Conservation (phyloP, 2,888 invertebrate genomes). For the Ypsolopha sequella region DNA sequence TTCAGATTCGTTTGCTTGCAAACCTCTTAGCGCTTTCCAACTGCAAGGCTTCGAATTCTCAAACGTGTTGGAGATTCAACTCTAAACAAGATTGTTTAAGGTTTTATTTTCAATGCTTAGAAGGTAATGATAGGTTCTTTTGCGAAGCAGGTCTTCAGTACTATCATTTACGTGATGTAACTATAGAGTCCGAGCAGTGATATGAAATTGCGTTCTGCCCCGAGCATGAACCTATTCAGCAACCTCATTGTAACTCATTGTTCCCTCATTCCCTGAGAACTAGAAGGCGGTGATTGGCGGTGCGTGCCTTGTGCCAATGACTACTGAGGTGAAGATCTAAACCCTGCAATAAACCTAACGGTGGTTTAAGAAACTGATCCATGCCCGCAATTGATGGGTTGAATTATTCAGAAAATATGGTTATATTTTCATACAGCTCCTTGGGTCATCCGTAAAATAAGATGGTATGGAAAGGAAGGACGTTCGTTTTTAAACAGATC, state of each 20-base stretch:
- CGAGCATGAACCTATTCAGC: constrained; percentile 14
- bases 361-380: constrained; percentile 18
- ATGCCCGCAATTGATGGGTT: constrained; percentile 8
- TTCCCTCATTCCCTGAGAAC: constrained; percentile 29
- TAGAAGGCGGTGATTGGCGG: constrained; percentile 12
- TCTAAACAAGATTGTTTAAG: constrained; percentile 20
- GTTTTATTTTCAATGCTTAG: constrained; percentile 18
- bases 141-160: constrained; percentile 22
- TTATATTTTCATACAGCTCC: not conserved
- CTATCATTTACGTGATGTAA: constrained; percentile 62
- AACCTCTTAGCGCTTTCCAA: constrained; percentile 28
- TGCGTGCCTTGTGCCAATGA: constrained; percentile 24
- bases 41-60: constrained; percentile 18
- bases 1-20: constrained; percentile 47
- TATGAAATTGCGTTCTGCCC: constrained; percentile 36
- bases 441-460: not conserved
- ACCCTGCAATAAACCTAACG: constrained; percentile 23
- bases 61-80: constrained; percentile 21
- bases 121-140: constrained; percentile 21
- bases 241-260: constrained; percentile 20
- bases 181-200: constrained; percentile 43
- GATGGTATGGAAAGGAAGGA: not conserved
- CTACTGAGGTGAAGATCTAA: constrained; percentile 17
- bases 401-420: not conserved
- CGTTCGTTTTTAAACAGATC: constrained; percentile 13